Evolutionary conservation across 2,888 invertebrate genomes (phyloP), one percentile per base, ranked within the genome.

Genomic region (Drosophila anceps): DNA sequence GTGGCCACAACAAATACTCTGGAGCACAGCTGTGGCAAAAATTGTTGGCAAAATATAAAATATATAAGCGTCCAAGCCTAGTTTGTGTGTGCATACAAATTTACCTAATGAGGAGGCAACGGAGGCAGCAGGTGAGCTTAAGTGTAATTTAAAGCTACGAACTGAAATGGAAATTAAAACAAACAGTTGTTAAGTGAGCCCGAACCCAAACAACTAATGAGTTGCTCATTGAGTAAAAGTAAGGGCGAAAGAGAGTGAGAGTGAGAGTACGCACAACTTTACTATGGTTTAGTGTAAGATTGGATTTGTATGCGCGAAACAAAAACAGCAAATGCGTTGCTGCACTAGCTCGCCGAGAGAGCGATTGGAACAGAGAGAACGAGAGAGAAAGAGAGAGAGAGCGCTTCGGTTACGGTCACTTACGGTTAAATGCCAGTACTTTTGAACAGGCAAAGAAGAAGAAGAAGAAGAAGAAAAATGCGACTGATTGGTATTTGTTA

Each of bases 61-160:
- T 15, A 66, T 39, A 13, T 24, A 9, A 9, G 3, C 1, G 5
- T n/a, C 15, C 1, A 24, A 57, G 5, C 0, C 0, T 62, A 71
- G 41, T 35, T 46, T 62, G 51, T 55, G 68, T 65, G 41, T 53
- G 29, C 27, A 41, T 27, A 57, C 10, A 33, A 57, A 51, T 12
- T 53, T 65, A 51, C 8, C 64, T 31, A 76, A 81, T 69, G 67
- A 79, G 15, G 41, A 73, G 55, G 55, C 43, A 62, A 58, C 41
- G 20, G n/a, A n/a, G 68, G 46, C 33, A 55, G 58, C 50, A 51
- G 83, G 85, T 85, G 37, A 81, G 81, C 64, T 44, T 18, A 37
- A 20, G 43, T 65, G 54, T 33, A 41, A 35, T 12, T 51, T 46
- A 55, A 13, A n/a, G 4, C n/a, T 0, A 12, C 5, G 6, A 10